These are phyloP conservation scores for Brachionus manjavacas DNA, from an alignment of 1,140 invertebrate genomes.

Conservation along the genomic window DNA sequence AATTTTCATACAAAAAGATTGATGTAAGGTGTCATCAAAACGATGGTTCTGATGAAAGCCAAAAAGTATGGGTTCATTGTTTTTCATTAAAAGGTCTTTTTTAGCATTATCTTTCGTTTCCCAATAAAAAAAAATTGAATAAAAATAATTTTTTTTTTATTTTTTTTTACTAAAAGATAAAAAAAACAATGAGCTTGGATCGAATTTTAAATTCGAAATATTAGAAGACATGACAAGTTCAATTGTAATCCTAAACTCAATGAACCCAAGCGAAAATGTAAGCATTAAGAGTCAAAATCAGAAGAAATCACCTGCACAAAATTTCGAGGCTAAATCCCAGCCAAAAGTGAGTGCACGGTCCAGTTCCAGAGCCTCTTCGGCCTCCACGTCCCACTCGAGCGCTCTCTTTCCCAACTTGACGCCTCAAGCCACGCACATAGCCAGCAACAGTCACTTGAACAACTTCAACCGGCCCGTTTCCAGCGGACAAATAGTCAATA, in stretches of 20 bases:
- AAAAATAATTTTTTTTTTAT: too few relatives aligned
- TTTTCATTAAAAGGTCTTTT: too few relatives aligned
- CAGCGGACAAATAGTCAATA: neutral
- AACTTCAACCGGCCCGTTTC: neutral
- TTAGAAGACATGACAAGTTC: conserved; percentile 1
- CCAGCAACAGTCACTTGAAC: neutral
- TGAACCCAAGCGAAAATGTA: neutral
- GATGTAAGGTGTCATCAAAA: too few relatives aligned
- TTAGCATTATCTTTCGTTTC: too few relatives aligned
- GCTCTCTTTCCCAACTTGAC: neutral
- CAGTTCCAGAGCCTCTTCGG: neutral
- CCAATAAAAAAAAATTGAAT: too few relatives aligned
- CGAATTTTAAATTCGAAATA: neutral
- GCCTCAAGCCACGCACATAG: neutral
- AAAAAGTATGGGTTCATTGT: too few relatives aligned
- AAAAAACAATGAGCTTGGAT: neutral
- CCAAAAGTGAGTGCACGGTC: neutral
- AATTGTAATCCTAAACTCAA: neutral
- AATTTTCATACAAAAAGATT: too few relatives aligned
- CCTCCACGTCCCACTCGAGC: neutral
- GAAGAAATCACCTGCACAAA: neutral
- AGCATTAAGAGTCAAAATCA: neutral
- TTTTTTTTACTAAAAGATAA: neutral
- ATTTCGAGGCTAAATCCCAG: neutral
- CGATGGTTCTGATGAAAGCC: too few relatives aligned